phyloP scores from a whole-genome alignment of 2,888 invertebrate genomes.

The Orchestes rusci region DNA sequence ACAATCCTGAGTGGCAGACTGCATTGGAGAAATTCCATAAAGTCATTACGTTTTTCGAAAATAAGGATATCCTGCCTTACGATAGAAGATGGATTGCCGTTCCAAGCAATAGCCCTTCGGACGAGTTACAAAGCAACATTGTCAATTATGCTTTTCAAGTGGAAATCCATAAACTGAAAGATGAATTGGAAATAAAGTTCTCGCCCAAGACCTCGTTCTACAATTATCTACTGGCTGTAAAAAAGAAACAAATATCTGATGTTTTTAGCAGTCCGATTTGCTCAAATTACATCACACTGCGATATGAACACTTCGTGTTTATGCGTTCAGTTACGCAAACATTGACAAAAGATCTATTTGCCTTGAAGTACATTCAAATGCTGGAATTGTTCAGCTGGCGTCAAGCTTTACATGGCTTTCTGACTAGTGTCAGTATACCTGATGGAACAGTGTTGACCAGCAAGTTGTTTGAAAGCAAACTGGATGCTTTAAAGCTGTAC shows the following conservation, averaged over 20 bases:
- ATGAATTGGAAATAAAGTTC: constrained; percentile 15
- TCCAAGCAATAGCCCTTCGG: constrained; percentile 5
- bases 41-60: constrained; percentile 6
- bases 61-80: constrained; percentile 29
- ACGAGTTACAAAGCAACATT: constrained; percentile 14
- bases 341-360: constrained; percentile 3
- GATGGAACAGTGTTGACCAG: constrained; percentile 5
- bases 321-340: constrained; percentile 32
- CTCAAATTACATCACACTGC: constrained; percentile 47
- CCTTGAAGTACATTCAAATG: constrained; percentile 5
- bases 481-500: constrained; percentile 51
- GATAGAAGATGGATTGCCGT: constrained; percentile 40
- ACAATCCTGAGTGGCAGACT: constrained; percentile 9
- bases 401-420: constrained; percentile 18
- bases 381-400: constrained; percentile 21
- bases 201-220: constrained; percentile 40
- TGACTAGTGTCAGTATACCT: constrained; percentile 16
- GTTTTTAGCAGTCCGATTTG: constrained; percentile 51
- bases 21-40: constrained; percentile 12
- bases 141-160: constrained; percentile 26
- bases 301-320: constrained; percentile 45
- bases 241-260: constrained; percentile 44
- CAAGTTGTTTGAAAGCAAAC: constrained; percentile 7
- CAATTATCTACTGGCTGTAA: constrained; percentile 44
- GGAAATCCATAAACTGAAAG: constrained; percentile 18